Percentiles rank a stretch among this genome's conserved stretches.
These are phyloP conservation scores for Spondyliosoma cantharus DNA, from an alignment of 2,797 vertebrate genomes.

Conservation along the genomic window DNA sequence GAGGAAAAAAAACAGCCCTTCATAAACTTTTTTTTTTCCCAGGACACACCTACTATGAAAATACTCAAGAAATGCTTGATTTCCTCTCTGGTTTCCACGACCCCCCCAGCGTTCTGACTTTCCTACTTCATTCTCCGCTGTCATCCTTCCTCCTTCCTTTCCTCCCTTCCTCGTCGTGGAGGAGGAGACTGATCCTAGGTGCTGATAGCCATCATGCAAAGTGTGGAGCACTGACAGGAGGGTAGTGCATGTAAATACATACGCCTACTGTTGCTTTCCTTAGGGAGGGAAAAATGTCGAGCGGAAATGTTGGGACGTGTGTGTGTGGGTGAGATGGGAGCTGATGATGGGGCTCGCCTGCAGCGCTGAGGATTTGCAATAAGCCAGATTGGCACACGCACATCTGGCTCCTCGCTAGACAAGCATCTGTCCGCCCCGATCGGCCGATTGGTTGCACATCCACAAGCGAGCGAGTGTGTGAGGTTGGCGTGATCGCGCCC, in stretches of 20 bases:
- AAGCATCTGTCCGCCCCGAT: constrained; percentile 1
- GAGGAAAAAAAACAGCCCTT: constrained; percentile 65
- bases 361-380: constrained; percentile 43
- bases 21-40: constrained; percentile 61
- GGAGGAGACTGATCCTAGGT: constrained; percentile 39
- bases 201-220: constrained; percentile 79
- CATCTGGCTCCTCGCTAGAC: constrained; percentile 26
- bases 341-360: constrained; percentile 46
- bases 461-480: constrained; percentile 3
- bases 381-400: constrained; percentile 35
- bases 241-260: constrained; percentile 68
- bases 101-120: constrained; percentile 42
- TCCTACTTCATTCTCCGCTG: constrained; percentile 59
- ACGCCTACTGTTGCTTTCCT: constrained; percentile 65
- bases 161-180: constrained; percentile 48
- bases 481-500: constrained; percentile 33
- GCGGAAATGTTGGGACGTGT: constrained; percentile 59
- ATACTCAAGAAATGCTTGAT: constrained; percentile 74
- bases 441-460: constrained; percentile 12
- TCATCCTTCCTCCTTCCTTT: constrained; percentile 57
- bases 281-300: constrained; percentile 56
- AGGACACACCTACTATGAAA: constrained; percentile 82
- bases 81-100: constrained; percentile 70
- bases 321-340: constrained; percentile 40
- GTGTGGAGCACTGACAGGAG: constrained; percentile 31